phyloP scores from a whole-genome alignment of 2,113 vertebrate genomes.

The Ancistrus triradiatus region DNA sequence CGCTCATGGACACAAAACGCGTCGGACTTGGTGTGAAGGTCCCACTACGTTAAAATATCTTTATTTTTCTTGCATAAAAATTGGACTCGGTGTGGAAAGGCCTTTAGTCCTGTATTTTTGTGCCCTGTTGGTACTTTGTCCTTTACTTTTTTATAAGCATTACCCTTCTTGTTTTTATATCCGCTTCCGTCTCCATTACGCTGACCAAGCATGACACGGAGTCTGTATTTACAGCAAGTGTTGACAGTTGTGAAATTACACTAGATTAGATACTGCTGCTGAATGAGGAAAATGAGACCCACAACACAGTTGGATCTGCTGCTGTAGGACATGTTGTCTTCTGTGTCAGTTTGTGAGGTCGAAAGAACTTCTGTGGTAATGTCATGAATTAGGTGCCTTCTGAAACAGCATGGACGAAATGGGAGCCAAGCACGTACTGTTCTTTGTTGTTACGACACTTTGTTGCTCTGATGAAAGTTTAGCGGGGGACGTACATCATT shows the following conservation, averaged over 20 bases:
- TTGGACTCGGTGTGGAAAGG: too few relatives aligned
- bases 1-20: too few relatives aligned
- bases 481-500: neutral
- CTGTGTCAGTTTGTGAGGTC: conserved; percentile 9
- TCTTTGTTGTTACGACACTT: conserved; percentile 10
- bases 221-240: neutral
- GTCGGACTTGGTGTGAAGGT: too few relatives aligned
- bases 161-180: too few relatives aligned
- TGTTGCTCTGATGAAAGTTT: conserved; percentile 11
- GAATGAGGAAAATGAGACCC: conserved; percentile 20
- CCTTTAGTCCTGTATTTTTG: too few relatives aligned
- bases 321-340: conserved; percentile 15
- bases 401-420: conserved; percentile 25
- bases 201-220: too few relatives aligned
- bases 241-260: conserved; percentile 14
- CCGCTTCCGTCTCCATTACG: too few relatives aligned
- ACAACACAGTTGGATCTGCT: conserved; percentile 3
- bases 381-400: conserved; percentile 5
- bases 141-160: too few relatives aligned
- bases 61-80: too few relatives aligned
- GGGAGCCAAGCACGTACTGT: neutral
- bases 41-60: too few relatives aligned
- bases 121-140: too few relatives aligned
- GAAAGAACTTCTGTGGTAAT: conserved; percentile 4
- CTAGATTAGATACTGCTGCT: neutral